Evolutionary conservation across 2,113 vertebrate species (phyloP), one percentile per base, ranked within the genome.

Genomic region (Propithecus coquereli): DNA sequence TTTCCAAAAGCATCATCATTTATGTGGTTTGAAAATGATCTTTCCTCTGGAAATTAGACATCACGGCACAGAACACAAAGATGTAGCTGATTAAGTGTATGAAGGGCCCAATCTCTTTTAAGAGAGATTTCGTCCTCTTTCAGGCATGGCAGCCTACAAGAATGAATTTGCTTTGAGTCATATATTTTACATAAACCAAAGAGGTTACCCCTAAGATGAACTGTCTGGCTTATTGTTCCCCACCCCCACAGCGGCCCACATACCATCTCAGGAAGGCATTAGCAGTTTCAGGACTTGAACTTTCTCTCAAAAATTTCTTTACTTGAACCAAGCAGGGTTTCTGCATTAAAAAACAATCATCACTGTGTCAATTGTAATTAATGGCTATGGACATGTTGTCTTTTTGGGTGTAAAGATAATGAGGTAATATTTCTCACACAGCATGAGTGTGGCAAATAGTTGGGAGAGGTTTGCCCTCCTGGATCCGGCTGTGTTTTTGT

Each of bases 141-240:
- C 96, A 92, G 97, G 97, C 97, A 90, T 82, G 94, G 95, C 95
- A 98, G 91, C 91, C 97, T 97, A 95, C 95, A 90, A 90, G 97
- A 94, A 95, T 97, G 95, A 98, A 98, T 94, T 96, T 97, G 95
- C 97, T 98, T 98, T 99, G 98, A 98, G 98, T 98, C 98, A 99
- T 95, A 97, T 96, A 94, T 98, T 99, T 99, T 99, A 98, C 98
- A 99, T 98, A 98, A 98, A 98, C 97, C 98, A 98, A 97, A 98
- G 73, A 97, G 98, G 98, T 98, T 98, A 97, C 97, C 97, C 94
- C 98, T 98, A 98, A 98, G 98, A 94, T 96, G 97, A 97, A 97
- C 98, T 94, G 97, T 98, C 98, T 97, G 97, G 97, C 97, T 97
- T 97, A 94, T 96, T 97, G 98, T 97, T 97, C 98, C 96, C 98